Percentiles rank a stretch among this genome's conserved stretches.
phyloP scores from a whole-genome alignment of 1,140 invertebrate species.

The Anadara kagoshimensis region DNA sequence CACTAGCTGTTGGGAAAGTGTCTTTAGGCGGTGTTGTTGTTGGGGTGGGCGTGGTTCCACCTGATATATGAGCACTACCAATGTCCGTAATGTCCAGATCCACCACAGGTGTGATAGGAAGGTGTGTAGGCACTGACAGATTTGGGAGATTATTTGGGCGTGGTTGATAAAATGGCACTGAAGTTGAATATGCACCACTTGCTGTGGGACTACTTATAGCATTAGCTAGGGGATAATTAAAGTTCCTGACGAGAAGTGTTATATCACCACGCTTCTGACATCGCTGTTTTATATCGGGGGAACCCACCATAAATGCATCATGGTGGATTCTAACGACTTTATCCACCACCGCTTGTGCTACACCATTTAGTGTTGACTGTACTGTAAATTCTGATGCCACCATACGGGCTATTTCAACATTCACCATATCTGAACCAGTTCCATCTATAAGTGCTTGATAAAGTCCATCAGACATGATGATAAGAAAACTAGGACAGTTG shows the following conservation, averaged over 20 bases:
- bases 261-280: conserved; percentile 84
- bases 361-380: conserved; percentile 86
- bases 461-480: conserved; percentile 89
- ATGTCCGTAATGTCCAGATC: conserved; percentile 15
- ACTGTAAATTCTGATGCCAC: conserved; percentile 81
- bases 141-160: conserved; percentile 20
- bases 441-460: conserved; percentile 90
- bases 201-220: conserved; percentile 69
- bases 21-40: conserved; percentile 25
- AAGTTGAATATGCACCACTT: conserved; percentile 39
- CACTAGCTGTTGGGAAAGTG: conserved; percentile 26
- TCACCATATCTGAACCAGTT: conserved; percentile 78
- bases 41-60: conserved; percentile 30
- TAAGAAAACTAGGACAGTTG: conserved; percentile 84
- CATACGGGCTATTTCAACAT: conserved; percentile 67
- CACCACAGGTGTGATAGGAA: conserved; percentile 20
- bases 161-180: conserved; percentile 43
- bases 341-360: conserved; percentile 91
- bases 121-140: conserved; percentile 24
- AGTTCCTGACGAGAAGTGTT: conserved; percentile 89
- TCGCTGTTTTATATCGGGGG: conserved; percentile 52
- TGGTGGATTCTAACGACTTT: conserved; percentile 89
- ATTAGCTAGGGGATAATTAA: conserved; percentile 85
- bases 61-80: conserved; percentile 42
- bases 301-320: conserved; percentile 81